A percentile compares a stretch with the other conserved stretches of the same genome.
phyloP scores from a whole-genome alignment of 1,140 invertebrate genomes.

The roundworm (Caenorhabditis elegans) region DNA sequence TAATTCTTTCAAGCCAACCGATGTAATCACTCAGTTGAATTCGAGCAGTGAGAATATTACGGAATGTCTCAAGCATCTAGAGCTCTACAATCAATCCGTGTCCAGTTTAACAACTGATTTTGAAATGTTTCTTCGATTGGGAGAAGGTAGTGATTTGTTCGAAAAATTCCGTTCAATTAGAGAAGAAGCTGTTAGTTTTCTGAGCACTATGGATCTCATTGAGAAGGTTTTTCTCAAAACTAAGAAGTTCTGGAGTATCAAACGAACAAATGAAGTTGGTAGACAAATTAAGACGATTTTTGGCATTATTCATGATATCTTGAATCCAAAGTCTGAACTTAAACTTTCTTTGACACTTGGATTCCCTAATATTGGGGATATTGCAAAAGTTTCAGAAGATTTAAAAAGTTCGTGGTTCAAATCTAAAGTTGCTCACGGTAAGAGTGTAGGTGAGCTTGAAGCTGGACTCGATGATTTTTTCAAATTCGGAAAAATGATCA shows the following conservation, averaged over 20 bases:
- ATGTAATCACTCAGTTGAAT: no score
- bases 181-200: no score
- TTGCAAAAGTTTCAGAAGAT: neutral
- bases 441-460: neutral
- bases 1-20: no score
- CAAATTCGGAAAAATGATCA: neutral
- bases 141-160: no score
- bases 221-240: neutral
- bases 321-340: neutral
- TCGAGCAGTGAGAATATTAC: no score
- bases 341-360: neutral
- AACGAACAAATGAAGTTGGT: neutral
- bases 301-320: neutral
- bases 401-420: neutral
- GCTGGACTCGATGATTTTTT: neutral
- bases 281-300: neutral
- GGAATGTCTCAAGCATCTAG: no score
- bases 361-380: neutral
- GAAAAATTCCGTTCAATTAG: no score
- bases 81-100: no score
- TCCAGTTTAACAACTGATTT: no score
- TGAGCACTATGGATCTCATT: neutral
- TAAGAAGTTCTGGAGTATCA: neutral
- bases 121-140: no score
- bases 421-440: neutral